Evolutionary conservation across 2,797 vertebrate genomes (phyloP).

Genomic region (Pangasius mekongensis): DNA sequence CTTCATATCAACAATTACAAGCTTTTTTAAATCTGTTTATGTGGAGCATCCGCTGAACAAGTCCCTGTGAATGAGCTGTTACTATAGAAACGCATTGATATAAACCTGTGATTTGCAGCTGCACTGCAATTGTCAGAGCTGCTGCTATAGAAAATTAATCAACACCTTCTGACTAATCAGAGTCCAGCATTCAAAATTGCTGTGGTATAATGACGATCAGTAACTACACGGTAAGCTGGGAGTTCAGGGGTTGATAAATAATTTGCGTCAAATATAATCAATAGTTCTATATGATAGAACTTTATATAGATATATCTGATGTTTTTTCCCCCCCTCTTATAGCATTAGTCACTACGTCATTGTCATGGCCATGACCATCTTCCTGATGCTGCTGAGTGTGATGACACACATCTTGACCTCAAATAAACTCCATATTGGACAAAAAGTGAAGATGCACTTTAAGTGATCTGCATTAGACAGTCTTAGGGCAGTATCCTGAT

Average conservation of each 20-base stretch:
- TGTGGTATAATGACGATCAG: neutral
- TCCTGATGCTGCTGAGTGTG: slow-evolving; percentile 91
- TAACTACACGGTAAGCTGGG: neutral
- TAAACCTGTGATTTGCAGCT: neutral
- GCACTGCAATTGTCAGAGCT: neutral
- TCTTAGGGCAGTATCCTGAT: too few relatives aligned
- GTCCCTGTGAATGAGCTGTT: neutral
- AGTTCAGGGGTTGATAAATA: neutral
- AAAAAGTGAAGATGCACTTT: slow-evolving; percentile 82
- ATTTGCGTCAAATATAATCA: neutral
- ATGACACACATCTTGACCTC: slow-evolving; percentile 88
- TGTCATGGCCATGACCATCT: slow-evolving; percentile 96
- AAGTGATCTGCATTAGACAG: slow-evolving; percentile 64
- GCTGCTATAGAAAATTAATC: neutral
- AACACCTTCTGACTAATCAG: neutral
- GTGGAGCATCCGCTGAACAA: neutral
- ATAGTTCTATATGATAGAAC: neutral
- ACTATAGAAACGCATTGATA: neutral
- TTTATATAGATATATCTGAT: neutral
- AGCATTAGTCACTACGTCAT: slow-evolving; percentile 99
- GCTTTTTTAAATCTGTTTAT: neutral
- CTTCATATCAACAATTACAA: too few relatives aligned
- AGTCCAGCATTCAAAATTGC: neutral
- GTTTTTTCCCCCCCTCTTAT: slow-evolving; percentile 55
- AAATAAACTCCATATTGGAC: slow-evolving; percentile 74